Evolutionary conservation across 2,113 vertebrate genomes (phyloP).

Genomic region (Antechinus stuartii): DNA sequence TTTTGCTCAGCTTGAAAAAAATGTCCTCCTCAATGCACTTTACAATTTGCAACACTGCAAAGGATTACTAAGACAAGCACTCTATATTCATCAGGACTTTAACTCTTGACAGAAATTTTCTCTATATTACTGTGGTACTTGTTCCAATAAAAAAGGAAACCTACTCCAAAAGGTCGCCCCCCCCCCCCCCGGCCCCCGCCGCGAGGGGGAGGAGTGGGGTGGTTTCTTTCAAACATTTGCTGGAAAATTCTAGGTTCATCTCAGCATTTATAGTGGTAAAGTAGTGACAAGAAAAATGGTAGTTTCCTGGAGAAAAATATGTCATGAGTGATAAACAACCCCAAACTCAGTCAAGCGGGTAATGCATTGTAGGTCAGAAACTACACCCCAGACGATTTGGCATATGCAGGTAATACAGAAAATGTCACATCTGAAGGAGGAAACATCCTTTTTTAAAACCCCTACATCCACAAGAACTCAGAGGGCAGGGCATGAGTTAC

Average conservation of each 20-base stretch:
- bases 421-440: slow-evolving; percentile 77
- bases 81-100: neutral
- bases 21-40: neutral
- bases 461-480: slow-evolving; percentile 78
- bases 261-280: slow-evolving; percentile 72
- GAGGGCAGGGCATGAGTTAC: slow-evolving; percentile 63
- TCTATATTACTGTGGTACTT: neutral
- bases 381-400: slow-evolving; percentile 75
- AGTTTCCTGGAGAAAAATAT: slow-evolving; percentile 76
- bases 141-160: slow-evolving; percentile 26
- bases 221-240: slow-evolving; percentile 68
- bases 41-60: neutral
- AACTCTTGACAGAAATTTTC: neutral
- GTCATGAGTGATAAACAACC: slow-evolving; percentile 78
- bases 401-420: slow-evolving; percentile 74
- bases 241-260: slow-evolving; percentile 60
- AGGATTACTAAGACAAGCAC: slow-evolving; percentile 4
- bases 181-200: slow-evolving; percentile 13
- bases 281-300: slow-evolving; percentile 74
- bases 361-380: slow-evolving; percentile 82
- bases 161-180: neutral
- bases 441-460: slow-evolving; percentile 65
- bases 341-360: slow-evolving; percentile 78
- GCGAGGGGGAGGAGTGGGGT: no score
- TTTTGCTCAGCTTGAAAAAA: slow-evolving; percentile 26